phyloP scores from a whole-genome alignment of 2,888 invertebrate genomes.

The Acanthacorydalis orientalis region DNA sequence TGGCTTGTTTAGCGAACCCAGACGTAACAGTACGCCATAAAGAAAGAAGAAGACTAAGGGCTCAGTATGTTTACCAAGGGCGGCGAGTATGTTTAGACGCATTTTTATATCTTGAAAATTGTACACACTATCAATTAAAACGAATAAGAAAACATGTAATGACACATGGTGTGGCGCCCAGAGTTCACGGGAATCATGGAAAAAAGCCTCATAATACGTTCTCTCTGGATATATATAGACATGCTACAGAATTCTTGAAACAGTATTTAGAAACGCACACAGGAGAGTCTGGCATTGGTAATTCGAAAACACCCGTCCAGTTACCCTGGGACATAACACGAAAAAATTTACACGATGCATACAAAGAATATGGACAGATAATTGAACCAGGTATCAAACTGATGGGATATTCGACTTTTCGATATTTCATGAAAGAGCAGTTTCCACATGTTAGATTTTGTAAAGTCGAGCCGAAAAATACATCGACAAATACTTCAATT shows the following conservation, averaged over 20 bases:
- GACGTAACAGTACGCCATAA: conserved; percentile 55
- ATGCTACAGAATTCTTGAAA: conserved; percentile 59
- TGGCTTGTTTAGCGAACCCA: conserved; percentile 62
- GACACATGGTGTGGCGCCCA: conserved; percentile 61
- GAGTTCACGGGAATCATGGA: conserved; percentile 64
- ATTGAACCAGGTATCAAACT: conserved; percentile 52
- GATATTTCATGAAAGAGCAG: conserved; percentile 67
- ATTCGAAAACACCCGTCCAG: conserved; percentile 33
- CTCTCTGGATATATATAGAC: conserved; percentile 60
- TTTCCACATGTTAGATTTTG: conserved; percentile 60
- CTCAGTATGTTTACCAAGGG: conserved; percentile 64
- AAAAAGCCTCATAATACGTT: conserved; percentile 69
- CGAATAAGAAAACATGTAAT: conserved; percentile 61
- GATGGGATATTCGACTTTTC: conserved; percentile 67
- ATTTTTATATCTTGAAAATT: conserved; percentile 62
- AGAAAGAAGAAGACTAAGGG: conserved; percentile 51
- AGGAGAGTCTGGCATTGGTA: conserved; percentile 30
- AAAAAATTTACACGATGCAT: conserved; percentile 57
- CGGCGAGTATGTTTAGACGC: conserved; percentile 62
- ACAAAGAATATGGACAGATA: conserved; percentile 54
- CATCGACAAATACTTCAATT: conserved; percentile 18
- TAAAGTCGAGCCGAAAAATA: conserved; percentile 37
- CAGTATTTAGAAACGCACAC: conserved; percentile 53
- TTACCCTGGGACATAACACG: conserved; percentile 39
- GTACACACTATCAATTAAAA: conserved; percentile 62